Base-by-base conservation (phyloP, 1,140 invertebrate genomes). In the Daktulosphaira vitifoliae region DNA sequence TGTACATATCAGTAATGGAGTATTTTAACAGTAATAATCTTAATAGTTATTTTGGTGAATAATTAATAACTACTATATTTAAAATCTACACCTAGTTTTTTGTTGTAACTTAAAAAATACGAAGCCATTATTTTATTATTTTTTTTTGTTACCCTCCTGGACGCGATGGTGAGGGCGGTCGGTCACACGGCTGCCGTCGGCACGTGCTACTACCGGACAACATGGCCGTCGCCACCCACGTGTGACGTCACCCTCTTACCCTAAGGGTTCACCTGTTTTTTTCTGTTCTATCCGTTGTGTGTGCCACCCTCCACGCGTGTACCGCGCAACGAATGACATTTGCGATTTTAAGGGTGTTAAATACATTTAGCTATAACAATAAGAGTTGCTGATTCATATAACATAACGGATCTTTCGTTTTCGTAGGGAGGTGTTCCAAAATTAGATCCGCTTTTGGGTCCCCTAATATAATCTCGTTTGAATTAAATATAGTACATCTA, bases 211-310 rank as follows among this genome's bases (percentile, higher is more conserved):
- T 59, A 48, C 56, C 56, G 56, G 56, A 39, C 42, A 62, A 62
- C 56, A 62, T 62, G 56, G 56, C 56, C 22, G 56, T 39, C 42
- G 42, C 56, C 56, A 62, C 56, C 56, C 56, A 62, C 56, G 56
- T 62, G 56, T 62, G 56, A 62, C 56, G 56, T 62, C 56, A 62
- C 56, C 56, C 56, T 62, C 56, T 62, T 62, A 62, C 56, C 56
- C 56, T 48, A 48, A 62, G 56, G 56, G 56, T 62, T 62, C 56
- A 62, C 56, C 56, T 62, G 56, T 62, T 62, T 62, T 62, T 62
- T 59, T 62, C n/a, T n/a, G n/a, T 62, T 22, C 11, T 62, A n/a
- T 46, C 15, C 39, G n/a, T 44, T 33, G 29, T 33, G n/a, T 11
- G 11, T 7, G 3, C 46, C 56, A 62, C 56, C 56, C 56, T 62